Evolutionary conservation across 2,888 invertebrate species (phyloP).

Genomic region (Notodonta ziczac): DNA sequence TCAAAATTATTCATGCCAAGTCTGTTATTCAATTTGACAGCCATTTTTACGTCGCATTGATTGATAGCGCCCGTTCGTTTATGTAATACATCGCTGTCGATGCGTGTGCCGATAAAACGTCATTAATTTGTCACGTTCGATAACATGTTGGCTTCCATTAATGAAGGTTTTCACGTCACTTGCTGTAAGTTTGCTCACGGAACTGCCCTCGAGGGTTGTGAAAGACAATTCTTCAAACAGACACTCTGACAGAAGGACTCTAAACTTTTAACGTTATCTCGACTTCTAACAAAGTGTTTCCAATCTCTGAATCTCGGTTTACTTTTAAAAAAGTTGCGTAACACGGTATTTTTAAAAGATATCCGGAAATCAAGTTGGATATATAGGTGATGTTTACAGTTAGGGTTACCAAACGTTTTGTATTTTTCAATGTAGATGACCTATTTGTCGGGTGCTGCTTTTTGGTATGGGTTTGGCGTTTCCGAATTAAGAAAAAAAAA

Average conservation of each 20-base stretch:
- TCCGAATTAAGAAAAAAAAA: no score
- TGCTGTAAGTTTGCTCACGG: background rate
- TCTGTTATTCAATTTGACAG: slow-evolving; percentile 42
- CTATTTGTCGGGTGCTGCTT: background rate
- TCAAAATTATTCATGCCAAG: slow-evolving; percentile 28
- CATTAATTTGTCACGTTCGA: slow-evolving; percentile 14
- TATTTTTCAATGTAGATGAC: background rate
- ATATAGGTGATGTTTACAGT: background rate
- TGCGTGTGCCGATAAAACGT: slow-evolving; percentile 10
- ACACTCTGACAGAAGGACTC: background rate
- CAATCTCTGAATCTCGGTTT: background rate
- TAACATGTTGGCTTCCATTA: background rate
- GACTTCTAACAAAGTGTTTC: background rate
- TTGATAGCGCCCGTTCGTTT: slow-evolving; percentile 53
- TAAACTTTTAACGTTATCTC: background rate
- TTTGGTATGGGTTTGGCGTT: no score
- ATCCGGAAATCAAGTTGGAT: background rate
- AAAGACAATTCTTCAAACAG: background rate
- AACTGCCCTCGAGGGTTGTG: background rate
- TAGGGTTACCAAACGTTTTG: background rate
- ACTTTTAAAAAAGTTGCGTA: background rate
- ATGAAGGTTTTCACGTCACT: slow-evolving; percentile 5
- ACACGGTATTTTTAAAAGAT: background rate
- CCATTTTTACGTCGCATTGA: slow-evolving; percentile 55
- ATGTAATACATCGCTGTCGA: slow-evolving; percentile 14